These are phyloP conservation scores for Xiphophorus hellerii DNA, from an alignment of 2,113 vertebrate genomes.

Conservation along the genomic window DNA sequence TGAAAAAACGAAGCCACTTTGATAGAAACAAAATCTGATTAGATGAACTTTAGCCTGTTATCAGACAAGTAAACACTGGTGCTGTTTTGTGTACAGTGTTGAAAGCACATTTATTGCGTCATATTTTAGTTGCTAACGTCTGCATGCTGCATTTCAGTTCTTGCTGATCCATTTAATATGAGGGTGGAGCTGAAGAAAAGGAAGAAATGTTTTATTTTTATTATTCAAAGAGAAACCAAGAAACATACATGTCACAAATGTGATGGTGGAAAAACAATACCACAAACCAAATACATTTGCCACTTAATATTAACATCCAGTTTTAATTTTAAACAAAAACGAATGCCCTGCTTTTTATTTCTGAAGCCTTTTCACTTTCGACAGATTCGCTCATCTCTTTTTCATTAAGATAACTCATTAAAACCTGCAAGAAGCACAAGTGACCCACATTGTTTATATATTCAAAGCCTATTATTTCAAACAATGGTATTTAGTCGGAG, in stretches of 20 bases:
- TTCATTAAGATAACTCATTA: slow-evolving; percentile 23
- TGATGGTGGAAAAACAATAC: not conserved
- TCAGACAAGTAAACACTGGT: not conserved
- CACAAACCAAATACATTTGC: not conserved
- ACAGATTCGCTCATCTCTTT: not conserved
- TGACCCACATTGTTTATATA: slow-evolving; percentile 46
- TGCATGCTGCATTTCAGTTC: not conserved
- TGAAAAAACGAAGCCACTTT: too few species aligned
- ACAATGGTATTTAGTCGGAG: slow-evolving; percentile 46
- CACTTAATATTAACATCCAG: slow-evolving; percentile 10
- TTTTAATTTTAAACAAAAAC: slow-evolving; percentile 23
- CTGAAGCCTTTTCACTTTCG: slow-evolving; percentile 27
- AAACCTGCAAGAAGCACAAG: slow-evolving; percentile 18
- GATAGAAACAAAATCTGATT: too few species aligned
- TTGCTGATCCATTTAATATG: too few species aligned
- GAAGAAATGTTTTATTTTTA: not conserved
- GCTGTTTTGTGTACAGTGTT: not conserved
- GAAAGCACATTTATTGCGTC: not conserved
- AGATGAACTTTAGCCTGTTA: too few species aligned
- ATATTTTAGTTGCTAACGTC: not conserved
- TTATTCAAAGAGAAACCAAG: not conserved
- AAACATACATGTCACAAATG: not conserved
- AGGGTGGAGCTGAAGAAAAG: too few species aligned
- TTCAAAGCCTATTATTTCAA: slow-evolving; percentile 49
- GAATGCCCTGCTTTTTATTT: slow-evolving; percentile 15